Evolutionary conservation across 2,888 invertebrate species (phyloP).

Genomic region (Drosophila monieri): DNA sequence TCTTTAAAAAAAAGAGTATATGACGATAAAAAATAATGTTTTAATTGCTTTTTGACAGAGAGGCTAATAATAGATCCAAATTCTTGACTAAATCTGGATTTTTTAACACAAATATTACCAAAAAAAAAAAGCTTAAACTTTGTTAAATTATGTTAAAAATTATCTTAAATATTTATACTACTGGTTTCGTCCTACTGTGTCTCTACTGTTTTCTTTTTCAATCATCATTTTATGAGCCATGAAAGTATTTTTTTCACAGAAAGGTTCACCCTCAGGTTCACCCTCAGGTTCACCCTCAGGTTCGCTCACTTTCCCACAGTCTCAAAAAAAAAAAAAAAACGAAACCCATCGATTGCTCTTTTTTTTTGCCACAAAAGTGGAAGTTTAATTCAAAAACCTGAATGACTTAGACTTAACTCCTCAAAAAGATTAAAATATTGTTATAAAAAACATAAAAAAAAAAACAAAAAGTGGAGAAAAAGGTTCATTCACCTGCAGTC

Average conservation of each 20-base stretch:
- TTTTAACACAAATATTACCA: no score
- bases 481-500: slow-evolving; percentile 76
- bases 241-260: slow-evolving; percentile 27
- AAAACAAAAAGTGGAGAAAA: slow-evolving; percentile 27
- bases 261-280: background rate
- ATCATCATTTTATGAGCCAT: slow-evolving; percentile 52
- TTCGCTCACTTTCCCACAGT: slow-evolving; percentile 31
- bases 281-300: background rate
- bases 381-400: slow-evolving; percentile 12
- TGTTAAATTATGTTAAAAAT: background rate
- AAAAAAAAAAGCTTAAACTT: no score
- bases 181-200: slow-evolving; percentile 3
- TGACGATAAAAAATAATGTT: no score
- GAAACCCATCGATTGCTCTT: background rate
- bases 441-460: slow-evolving; percentile 10
- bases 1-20: no score
- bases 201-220: slow-evolving; percentile 4
- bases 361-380: background rate
- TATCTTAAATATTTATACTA: background rate
- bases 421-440: slow-evolving; percentile 20
- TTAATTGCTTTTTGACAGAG: no score
- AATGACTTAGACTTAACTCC: slow-evolving; percentile 21
- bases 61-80: no score
- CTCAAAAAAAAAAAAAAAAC: background rate
- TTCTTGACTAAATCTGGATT: no score